Evolutionary conservation across 1,140 invertebrate genomes (phyloP).

Genomic region (Drosophila sechellia): DNA sequence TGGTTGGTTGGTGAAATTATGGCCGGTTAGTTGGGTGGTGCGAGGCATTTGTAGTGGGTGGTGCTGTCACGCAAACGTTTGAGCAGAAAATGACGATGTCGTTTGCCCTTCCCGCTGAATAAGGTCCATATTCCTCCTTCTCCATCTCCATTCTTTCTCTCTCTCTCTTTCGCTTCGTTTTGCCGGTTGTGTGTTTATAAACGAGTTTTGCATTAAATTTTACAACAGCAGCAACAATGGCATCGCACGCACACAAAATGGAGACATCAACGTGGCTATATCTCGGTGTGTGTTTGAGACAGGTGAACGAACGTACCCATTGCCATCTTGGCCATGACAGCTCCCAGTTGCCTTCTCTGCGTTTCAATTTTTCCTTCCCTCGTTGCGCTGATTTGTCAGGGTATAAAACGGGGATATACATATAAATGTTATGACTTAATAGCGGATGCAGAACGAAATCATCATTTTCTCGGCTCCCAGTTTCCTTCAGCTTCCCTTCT

Average conservation of each 20-base stretch:
- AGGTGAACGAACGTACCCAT: conserved; percentile 70
- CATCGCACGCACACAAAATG: conserved; percentile 55
- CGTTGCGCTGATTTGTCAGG: conserved; percentile 45
- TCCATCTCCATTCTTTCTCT: too few relatives aligned
- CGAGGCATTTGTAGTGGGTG: conserved; percentile 6
- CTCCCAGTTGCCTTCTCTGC: background rate
- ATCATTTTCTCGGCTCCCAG: conserved; percentile 7
- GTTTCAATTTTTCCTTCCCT: conserved; percentile 23
- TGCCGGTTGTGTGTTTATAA: conserved; percentile 41
- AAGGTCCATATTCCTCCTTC: background rate
- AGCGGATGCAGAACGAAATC: conserved; percentile 1
- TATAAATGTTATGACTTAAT: conserved; percentile 51
- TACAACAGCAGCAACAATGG: conserved; percentile 54
- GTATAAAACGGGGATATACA: conserved; percentile 43
- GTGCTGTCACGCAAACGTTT: conserved; percentile 68
- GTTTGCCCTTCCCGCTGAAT: conserved; percentile 30
- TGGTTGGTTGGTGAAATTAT: background rate
- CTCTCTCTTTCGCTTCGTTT: background rate
- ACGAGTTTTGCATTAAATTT: conserved; percentile 76
- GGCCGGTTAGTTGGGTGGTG: conserved; percentile 1
- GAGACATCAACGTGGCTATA: conserved; percentile 48
- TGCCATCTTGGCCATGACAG: conserved; percentile 56
- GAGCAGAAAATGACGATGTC: conserved; percentile 61
- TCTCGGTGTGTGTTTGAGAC: conserved; percentile 28
- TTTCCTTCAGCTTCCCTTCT: background rate